Evolutionary conservation across 2,797 vertebrate species (phyloP).

Genomic region (Cryptoprocta ferox): DNA sequence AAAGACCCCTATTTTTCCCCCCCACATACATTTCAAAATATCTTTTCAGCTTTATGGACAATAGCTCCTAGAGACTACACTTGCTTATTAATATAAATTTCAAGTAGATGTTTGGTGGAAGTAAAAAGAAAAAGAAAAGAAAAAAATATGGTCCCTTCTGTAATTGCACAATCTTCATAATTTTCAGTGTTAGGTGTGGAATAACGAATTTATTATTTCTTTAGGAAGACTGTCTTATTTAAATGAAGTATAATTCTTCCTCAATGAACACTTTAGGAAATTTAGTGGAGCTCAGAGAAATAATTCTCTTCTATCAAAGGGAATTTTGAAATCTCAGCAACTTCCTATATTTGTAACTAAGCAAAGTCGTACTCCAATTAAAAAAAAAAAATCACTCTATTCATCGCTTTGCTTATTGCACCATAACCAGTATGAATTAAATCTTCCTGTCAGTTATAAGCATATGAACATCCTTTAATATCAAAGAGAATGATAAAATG

Average conservation of each 20-base stretch:
- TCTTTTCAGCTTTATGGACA: neutral
- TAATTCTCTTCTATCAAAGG: neutral
- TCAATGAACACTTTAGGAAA: neutral
- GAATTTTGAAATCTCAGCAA: neutral
- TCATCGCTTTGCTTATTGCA: slow-evolving; percentile 73
- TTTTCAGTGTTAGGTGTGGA: neutral
- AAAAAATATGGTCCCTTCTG: neutral
- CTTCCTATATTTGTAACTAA: neutral
- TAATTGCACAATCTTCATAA: neutral
- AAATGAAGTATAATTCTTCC: neutral
- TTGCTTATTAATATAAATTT: neutral
- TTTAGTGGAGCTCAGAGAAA: neutral
- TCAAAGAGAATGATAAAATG: slow-evolving; percentile 85
- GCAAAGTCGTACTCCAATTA: neutral
- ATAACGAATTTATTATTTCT: neutral
- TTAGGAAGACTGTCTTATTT: neutral
- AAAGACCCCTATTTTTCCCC: neutral
- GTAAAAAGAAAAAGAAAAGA: neutral
- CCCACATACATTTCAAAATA: neutral
- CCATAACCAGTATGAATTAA: slow-evolving; percentile 80
- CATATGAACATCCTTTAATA: slow-evolving; percentile 82
- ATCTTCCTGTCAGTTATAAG: slow-evolving; percentile 81
- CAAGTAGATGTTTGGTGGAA: neutral
- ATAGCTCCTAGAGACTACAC: neutral
- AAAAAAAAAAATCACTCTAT: slow-evolving; percentile 73